Base-by-base conservation (phyloP, 2,113 vertebrate genomes). In the Melanotaenia duboulayi region DNA sequence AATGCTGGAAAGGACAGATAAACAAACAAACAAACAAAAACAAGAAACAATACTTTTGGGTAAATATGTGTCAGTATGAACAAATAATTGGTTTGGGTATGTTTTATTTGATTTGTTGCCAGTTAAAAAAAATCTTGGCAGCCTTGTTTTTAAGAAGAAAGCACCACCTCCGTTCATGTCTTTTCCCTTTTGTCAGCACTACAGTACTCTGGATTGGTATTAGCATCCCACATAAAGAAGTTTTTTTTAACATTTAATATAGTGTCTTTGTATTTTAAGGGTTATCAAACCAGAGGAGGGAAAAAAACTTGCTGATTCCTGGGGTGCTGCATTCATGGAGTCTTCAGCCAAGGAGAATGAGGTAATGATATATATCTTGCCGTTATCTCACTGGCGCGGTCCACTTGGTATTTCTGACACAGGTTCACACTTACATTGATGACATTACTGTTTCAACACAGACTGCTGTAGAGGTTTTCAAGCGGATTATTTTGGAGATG, bases 271-370 rank as follows among this genome's bases (percentile, higher is more conserved):
- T 20, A 22, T 50, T 46, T n/a, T 22, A 80, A 94, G 93, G 65
- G 91, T 94, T 78, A 94, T 95, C 71, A 95, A 94, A 76, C 89
- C 74, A 2, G 94, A 95, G 16, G 95, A 97, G 77, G 95, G 95
- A 22, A 96, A 95, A 89, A 96, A 95, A 84, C 87, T 96, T 72
- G 95, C 88, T 0, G 94, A 96, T 69, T 94, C 92, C 0, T 95
- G 95, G 93, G 94, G 95, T 2, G 94, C 92, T 0, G 87, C 93
- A 0, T 97, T 97, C 83, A 94, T 96, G 57, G 92, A 97, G 81
- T 96, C 95, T 4, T 97, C 94, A 25, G 94, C 95, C 80, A 95
- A 95, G 82, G 95, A 97, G 84, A 96, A 93, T 59, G 95, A 96
- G 94, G 95, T 96, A 91, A 70, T n/a, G 19, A 51, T 2, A 1